phyloP scores from a whole-genome alignment of 2,888 invertebrate species.

The Sialis lutaria region DNA sequence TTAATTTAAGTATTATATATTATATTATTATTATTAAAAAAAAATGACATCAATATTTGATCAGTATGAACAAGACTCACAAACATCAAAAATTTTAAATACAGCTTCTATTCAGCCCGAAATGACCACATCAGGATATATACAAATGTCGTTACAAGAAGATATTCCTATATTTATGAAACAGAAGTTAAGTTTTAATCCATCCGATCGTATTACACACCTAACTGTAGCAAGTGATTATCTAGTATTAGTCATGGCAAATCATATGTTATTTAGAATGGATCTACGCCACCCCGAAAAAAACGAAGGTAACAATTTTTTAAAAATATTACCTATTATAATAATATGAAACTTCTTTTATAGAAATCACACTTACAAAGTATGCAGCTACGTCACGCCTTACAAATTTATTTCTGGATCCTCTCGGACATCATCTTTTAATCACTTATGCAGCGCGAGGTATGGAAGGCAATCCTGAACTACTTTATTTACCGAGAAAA shows the following conservation, averaged over 20 bases:
- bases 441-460: conserved; percentile 48
- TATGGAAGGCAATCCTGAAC: conserved; percentile 44
- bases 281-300: conserved; percentile 64
- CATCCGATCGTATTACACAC: conserved; percentile 63
- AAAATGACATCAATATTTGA: conserved; percentile 69
- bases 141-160: conserved; percentile 43
- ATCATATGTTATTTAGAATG: conserved; percentile 61
- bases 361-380: conserved; percentile 58
- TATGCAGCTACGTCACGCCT: conserved; percentile 40
- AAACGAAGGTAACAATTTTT: conserved; percentile 44
- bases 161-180: conserved; percentile 77
- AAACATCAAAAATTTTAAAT: conserved; percentile 26
- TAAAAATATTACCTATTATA: neutral
- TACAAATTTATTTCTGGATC: conserved; percentile 62
- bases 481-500: conserved; percentile 64
- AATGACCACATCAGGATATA: conserved; percentile 33
- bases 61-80: conserved; percentile 68
- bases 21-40: neutral
- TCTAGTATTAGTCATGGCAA: conserved; percentile 69
- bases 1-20: neutral
- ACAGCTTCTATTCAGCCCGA: conserved; percentile 25
- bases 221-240: conserved; percentile 68
- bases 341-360: conserved; percentile 15
- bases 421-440: conserved; percentile 70
- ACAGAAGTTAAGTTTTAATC: conserved; percentile 62